Evolutionary conservation across 2,113 vertebrate genomes (phyloP).

Genomic region (Mohoua ochrocephala): DNA sequence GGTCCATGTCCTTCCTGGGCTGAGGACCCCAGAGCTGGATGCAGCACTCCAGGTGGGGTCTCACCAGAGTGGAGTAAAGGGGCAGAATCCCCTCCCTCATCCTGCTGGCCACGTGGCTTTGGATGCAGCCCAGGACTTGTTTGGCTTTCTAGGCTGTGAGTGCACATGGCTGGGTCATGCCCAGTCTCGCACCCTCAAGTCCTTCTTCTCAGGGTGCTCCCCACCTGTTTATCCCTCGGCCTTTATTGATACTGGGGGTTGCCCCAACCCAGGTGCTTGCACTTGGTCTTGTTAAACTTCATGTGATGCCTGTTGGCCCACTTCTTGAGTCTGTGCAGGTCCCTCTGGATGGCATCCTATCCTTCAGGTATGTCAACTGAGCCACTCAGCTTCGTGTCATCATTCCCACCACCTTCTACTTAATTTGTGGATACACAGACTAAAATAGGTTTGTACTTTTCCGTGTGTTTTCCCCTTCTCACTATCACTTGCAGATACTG

Average conservation of each 20-base stretch:
- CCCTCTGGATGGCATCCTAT: neutral
- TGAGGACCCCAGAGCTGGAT: neutral
- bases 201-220: neutral
- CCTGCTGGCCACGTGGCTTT: neutral
- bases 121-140: rapidly evolving
- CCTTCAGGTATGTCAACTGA: neutral
- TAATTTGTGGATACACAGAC: neutral
- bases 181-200: rapidly evolving
- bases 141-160: neutral
- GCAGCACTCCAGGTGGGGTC: rapidly evolving
- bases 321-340: neutral
- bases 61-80: neutral
- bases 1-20: neutral
- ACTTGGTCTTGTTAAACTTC: neutral
- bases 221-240: neutral
- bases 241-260: neutral
- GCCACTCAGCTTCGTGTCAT: neutral
- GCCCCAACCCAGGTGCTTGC: neutral
- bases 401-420: neutral
- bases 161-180: rapidly evolving
- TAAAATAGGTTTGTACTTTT: neutral
- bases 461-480: neutral
- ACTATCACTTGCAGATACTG: neutral
- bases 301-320: neutral
- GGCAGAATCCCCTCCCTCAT: neutral